Conservation (phyloP, 2,888 invertebrate genomes). For the Philonicus albiceps region DNA sequence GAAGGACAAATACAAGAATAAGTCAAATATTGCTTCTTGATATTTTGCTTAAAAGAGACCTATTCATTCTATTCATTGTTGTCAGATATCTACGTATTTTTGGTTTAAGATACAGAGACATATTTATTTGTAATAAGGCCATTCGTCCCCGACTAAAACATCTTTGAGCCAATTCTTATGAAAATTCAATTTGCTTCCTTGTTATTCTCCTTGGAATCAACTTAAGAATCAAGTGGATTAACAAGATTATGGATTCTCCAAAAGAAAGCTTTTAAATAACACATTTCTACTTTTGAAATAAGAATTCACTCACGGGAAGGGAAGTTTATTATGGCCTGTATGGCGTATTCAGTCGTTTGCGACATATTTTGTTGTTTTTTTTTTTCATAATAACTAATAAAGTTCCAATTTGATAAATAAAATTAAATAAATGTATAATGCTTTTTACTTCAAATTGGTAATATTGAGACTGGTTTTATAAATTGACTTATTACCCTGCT, state of each 20-base stretch:
- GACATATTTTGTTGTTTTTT: background rate
- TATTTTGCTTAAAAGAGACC: background rate
- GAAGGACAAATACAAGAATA: background rate
- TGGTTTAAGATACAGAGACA: background rate
- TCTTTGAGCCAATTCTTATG: background rate
- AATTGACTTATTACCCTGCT: no score
- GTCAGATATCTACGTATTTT: background rate
- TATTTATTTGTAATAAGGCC: background rate
- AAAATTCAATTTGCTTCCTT: background rate
- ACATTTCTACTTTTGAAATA: background rate
- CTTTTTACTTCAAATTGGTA: no score
- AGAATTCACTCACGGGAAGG: background rate
- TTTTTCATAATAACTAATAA: background rate
- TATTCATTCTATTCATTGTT: background rate
- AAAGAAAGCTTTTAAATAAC: background rate
- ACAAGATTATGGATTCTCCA: background rate
- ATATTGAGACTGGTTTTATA: no score
- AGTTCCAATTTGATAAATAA: background rate
- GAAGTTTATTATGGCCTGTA: background rate
- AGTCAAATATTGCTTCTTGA: background rate
- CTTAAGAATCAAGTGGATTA: background rate
- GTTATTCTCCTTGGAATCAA: background rate
- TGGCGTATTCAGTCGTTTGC: background rate
- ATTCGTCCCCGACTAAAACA: background rate
- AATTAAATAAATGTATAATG: background rate